phyloP scores from a whole-genome alignment of 2,888 invertebrate species.

The Cataglyphis altisquamis region DNA sequence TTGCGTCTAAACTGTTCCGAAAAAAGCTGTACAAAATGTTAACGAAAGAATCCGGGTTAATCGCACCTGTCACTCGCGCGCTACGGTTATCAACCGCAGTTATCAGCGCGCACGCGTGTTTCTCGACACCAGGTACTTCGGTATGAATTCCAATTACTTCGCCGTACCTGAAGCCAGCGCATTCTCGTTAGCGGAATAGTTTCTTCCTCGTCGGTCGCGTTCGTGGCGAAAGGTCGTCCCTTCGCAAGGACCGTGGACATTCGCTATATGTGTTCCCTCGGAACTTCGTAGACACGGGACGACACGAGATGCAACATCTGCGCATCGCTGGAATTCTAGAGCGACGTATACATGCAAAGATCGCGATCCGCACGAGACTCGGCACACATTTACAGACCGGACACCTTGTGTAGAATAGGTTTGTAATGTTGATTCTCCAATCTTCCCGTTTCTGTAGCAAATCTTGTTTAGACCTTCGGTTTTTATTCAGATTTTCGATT shows the following conservation, averaged over 20 bases:
- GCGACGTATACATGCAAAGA: conserved; percentile 36
- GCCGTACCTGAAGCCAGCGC: conserved; percentile 2
- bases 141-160: conserved; percentile 50
- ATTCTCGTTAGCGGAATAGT: conserved; percentile 47
- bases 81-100: conserved; percentile 28
- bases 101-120: conserved; percentile 21
- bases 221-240: conserved; percentile 35
- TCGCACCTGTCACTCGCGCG: conserved; percentile 8
- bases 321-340: conserved; percentile 64
- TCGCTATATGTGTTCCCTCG: conserved; percentile 40
- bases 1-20: neutral
- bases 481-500: neutral
- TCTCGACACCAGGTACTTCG: neutral
- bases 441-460: neutral
- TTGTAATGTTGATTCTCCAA: neutral
- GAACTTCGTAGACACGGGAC: conserved; percentile 30
- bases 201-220: conserved; percentile 35
- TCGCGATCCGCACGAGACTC: neutral
- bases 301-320: neutral
- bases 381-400: neutral
- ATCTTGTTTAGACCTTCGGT: neutral
- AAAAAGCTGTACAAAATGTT: neutral
- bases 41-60: neutral
- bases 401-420: conserved; percentile 5
- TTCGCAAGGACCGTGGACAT: conserved; percentile 43